Evolutionary conservation across 2,113 vertebrate species (phyloP).

Genomic region (Strix aluco): DNA sequence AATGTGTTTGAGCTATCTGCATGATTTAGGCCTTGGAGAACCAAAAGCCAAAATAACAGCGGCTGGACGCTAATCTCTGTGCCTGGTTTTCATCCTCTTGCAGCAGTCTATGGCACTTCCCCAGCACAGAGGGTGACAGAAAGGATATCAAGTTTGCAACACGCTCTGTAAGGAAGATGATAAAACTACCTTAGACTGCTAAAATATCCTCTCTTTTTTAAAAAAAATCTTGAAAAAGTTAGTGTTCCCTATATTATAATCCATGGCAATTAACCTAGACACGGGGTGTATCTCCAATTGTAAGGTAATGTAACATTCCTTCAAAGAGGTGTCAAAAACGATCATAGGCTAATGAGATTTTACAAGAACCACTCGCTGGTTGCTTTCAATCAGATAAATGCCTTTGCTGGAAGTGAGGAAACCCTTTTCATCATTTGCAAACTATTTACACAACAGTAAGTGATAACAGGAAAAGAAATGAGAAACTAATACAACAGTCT

Average conservation of each 20-base stretch:
- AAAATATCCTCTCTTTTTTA: background rate
- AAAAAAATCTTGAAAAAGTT: background rate
- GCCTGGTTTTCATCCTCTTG: background rate
- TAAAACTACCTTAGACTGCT: background rate
- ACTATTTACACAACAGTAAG: background rate
- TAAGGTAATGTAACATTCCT: background rate
- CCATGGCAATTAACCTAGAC: background rate
- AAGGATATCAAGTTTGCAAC: background rate
- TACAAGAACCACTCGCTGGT: slow-evolving; percentile 21
- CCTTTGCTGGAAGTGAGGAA: background rate
- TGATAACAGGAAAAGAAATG: background rate
- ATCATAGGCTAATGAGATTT: slow-evolving; percentile 43
- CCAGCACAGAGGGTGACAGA: background rate
- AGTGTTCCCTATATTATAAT: background rate
- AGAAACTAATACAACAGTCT: background rate
- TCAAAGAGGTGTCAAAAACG: slow-evolving; percentile 50
- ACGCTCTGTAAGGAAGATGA: background rate
- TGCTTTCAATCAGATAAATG: slow-evolving; percentile 56
- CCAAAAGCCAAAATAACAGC: background rate
- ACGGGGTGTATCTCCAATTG: background rate
- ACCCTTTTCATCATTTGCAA: slow-evolving; percentile 19
- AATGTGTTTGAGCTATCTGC: background rate
- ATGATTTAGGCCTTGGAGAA: background rate
- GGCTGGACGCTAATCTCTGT: background rate
- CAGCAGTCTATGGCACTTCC: background rate